These are phyloP conservation scores for Monoplex corrugatus DNA, from an alignment of 2,888 invertebrate species.

Conservation along the genomic window DNA sequence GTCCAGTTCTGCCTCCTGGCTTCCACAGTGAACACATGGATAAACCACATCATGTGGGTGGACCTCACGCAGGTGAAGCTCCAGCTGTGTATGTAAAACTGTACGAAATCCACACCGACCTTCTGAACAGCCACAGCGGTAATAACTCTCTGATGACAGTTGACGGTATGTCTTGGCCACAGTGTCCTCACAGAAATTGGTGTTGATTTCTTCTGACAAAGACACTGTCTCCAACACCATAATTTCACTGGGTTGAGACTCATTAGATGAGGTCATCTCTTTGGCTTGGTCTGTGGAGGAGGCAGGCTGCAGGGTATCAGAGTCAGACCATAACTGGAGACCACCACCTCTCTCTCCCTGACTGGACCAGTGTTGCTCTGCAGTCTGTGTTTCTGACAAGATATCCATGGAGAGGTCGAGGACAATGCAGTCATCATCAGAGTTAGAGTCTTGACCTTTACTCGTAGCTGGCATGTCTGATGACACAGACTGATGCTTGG, in stretches of 20 bases:
- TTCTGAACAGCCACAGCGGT: constrained; percentile 2
- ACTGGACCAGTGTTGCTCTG: background rate
- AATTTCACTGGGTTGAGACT: background rate
- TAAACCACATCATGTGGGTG: background rate
- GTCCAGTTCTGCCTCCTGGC: background rate
- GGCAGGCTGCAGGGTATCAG: too few species aligned
- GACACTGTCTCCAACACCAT: constrained; percentile 39
- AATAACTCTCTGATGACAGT: constrained; percentile 31
- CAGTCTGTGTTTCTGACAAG: background rate
- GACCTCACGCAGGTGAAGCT: constrained; percentile 33
- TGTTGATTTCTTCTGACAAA: background rate
- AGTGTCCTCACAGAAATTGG: background rate
- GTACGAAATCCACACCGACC: constrained; percentile 36
- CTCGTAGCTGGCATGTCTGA: too few species aligned
- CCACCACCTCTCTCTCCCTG: background rate
- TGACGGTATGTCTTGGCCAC: background rate
- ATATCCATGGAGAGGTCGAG: background rate
- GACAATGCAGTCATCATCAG: background rate
- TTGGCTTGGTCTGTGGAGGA: background rate
- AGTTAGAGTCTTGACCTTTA: too few species aligned
- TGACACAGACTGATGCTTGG: too few species aligned
- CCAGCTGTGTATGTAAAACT: background rate
- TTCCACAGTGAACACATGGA: constrained; percentile 38
- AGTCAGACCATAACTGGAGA: background rate
- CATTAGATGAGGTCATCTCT: too few species aligned